A percentile compares a stretch with the other conserved stretches of the same genome.
These are phyloP conservation scores for Dendrocopos noguchii DNA, from an alignment of 2,113 vertebrate genomes.

Conservation along the genomic window DNA sequence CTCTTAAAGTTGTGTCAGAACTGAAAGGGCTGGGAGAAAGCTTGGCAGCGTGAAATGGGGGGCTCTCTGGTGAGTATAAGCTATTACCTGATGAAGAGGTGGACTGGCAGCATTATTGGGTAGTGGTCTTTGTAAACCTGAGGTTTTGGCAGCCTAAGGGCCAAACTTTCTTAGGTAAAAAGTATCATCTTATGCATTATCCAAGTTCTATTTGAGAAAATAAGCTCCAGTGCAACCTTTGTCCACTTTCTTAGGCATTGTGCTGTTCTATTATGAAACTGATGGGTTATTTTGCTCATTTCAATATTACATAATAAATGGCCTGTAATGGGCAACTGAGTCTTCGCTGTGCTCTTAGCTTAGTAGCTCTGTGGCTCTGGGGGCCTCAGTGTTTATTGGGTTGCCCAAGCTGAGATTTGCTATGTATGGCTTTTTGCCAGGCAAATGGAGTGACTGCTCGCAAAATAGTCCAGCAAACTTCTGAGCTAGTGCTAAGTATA, in stretches of 20 bases:
- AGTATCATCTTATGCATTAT: accelerated
- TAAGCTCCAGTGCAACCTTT: background rate
- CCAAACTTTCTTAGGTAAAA: background rate
- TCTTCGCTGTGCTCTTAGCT: background rate
- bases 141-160: background rate
- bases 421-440: background rate
- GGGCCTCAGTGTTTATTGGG: background rate
- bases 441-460: background rate
- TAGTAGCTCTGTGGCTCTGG: background rate
- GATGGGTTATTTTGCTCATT: background rate
- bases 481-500: background rate
- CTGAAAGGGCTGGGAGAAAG: background rate
- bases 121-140: background rate
- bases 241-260: background rate
- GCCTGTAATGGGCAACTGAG: background rate
- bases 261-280: background rate
- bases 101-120: background rate
- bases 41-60: background rate
- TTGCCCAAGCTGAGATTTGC: background rate
- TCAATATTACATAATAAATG: background rate
- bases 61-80: background rate
- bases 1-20: background rate
- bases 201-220: background rate
- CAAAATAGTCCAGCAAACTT: background rate
- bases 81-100: background rate